Conservation (phyloP, 1,140 invertebrate genomes). For the Diploscapter pachys region DNA sequence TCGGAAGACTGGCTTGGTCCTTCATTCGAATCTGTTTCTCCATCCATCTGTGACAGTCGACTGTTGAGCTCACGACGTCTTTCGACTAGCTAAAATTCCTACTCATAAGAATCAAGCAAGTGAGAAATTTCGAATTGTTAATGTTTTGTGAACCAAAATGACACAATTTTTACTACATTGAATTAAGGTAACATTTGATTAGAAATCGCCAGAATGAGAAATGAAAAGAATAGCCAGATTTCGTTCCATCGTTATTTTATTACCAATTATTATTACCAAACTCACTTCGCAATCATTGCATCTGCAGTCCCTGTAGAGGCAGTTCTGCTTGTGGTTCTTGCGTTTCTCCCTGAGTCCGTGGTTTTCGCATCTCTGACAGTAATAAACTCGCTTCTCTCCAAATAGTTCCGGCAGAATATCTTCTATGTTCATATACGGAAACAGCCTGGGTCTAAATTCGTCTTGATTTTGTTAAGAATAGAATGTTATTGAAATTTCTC, state of each 20-base stretch:
- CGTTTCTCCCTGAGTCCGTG: conserved; percentile 70
- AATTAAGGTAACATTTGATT: background rate
- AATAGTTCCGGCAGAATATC: conserved; percentile 35
- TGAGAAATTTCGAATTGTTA: conserved; percentile 2
- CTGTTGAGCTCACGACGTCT: conserved; percentile 32
- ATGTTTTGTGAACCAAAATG: background rate
- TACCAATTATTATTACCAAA: background rate
- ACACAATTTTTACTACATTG: background rate
- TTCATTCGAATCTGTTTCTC: conserved; percentile 16
- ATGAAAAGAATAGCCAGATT: background rate
- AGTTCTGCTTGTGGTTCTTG: conserved; percentile 83
- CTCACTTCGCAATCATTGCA: conserved; percentile 73
- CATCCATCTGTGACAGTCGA: conserved; percentile 34
- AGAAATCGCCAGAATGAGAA: conserved; percentile 1
- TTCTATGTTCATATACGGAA: conserved; percentile 32
- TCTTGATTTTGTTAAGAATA: too few species aligned
- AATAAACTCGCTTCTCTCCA: conserved; percentile 36
- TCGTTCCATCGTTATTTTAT: background rate
- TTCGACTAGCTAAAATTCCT: conserved; percentile 36
- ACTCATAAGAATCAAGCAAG: background rate
- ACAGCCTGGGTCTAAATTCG: conserved; percentile 9
- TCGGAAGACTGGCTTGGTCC: conserved; percentile 15
- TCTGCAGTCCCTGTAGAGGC: conserved; percentile 74
- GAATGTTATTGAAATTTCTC: too few species aligned
- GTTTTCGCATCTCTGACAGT: conserved; percentile 40